Base-by-base conservation (phyloP, 2,113 vertebrate species). In the Microcebus lehilahytsara region DNA sequence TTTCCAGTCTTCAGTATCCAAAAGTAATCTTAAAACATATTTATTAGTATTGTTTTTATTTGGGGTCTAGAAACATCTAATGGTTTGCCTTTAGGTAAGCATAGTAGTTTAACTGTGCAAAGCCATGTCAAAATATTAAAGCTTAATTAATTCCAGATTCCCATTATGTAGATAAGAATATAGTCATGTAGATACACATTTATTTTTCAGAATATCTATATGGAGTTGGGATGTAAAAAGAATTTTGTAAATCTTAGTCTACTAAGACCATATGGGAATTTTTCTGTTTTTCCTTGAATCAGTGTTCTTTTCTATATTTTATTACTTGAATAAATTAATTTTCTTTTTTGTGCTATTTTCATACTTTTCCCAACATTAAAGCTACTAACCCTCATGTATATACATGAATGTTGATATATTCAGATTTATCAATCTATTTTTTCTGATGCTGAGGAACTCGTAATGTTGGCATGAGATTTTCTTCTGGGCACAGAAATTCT, bases 261-360 rank as follows among this genome's bases (percentile, higher is more conserved):
- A 6, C 49, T 79, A 37, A 60, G 32, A 85, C 13, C 13, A 37
- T 30, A 58, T 40, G 25, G 6, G 60, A 62, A 79, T 2, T 96
- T 95, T 89, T 6, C 37, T 51, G 2, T 6, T 71, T 97, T 96
- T 79, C 30, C 14, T 86, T 95, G 72, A 2, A 19, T 81, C 42
- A 42, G 16, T 87, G 91, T 49, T 60, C 91, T 62, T 95, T 51
- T 97, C 60, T 69, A 91, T 16, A 56, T 80, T 97, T 93, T 88
- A 46, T 64, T 0, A 84, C 1, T 78, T 58, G 37, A 53, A 30
- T 37, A 87, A 72, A 83, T 98, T 97, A 0, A 77, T 58, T 96
- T 97, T n/a, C 53, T 94, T 91, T 67, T 93, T 56, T 96, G 56
- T 97, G 17, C 32, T 93, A 84, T 62, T 23, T 78, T 42, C n/a